These are phyloP conservation scores for Ailuropoda melanoleuca DNA, from an alignment of 2,113 vertebrate species.

Conservation along the genomic window DNA sequence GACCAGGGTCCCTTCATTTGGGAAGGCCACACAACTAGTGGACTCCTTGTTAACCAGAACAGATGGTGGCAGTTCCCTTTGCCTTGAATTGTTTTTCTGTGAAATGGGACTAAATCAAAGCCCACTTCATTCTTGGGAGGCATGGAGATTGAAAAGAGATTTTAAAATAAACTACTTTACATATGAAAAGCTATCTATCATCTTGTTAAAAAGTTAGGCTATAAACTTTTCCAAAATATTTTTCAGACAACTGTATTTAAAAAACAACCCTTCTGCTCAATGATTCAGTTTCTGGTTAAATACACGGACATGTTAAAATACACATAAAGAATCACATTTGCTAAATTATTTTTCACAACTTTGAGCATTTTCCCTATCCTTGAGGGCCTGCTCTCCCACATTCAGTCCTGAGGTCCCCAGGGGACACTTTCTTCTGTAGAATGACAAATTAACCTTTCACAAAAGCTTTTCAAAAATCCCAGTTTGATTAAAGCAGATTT, in stretches of 20 bases:
- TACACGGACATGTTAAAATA: not conserved
- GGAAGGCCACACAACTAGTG: not conserved
- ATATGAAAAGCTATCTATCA: not conserved
- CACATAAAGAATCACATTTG: not conserved
- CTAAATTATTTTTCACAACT: not conserved
- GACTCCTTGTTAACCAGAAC: not conserved
- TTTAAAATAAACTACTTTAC: conserved; percentile 21
- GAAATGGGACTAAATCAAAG: conserved; percentile 46
- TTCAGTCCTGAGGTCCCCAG: not conserved
- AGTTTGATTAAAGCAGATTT: conserved; percentile 15
- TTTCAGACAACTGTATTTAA: conserved; percentile 15
- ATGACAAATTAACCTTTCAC: conserved; percentile 18
- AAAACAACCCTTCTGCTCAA: not conserved
- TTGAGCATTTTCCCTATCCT: not conserved
- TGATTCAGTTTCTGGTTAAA: not conserved
- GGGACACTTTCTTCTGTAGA: not conserved
- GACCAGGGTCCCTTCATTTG: not conserved
- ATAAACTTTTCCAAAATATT: conserved; percentile 11
- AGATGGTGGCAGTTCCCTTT: not conserved
- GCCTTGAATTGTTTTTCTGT: conserved; percentile 25
- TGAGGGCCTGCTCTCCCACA: not conserved
- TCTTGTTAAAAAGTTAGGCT: not conserved
- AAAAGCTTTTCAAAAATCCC: conserved; percentile 33
- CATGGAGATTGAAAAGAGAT: not conserved
- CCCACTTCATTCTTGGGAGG: not conserved